Conservation (phyloP, 2,797 vertebrate genomes). For the Oryzias dopingdopingensis region DNA sequence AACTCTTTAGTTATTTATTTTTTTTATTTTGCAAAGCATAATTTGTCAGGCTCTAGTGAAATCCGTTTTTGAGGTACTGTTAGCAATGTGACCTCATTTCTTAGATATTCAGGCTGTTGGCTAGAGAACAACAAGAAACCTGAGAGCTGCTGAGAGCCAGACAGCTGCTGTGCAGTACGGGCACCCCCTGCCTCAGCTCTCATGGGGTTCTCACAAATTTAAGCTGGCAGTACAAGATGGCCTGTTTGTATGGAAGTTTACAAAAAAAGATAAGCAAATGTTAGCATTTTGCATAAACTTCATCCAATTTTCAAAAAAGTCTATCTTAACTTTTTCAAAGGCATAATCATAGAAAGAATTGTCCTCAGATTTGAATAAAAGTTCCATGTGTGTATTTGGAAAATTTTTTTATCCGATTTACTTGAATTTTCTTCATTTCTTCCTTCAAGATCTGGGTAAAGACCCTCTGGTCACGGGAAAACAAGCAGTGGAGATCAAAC, state of each 20-base stretch:
- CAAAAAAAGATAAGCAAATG: constrained; percentile 13
- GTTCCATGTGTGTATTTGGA: too few relatives aligned
- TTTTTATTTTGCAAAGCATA: constrained; percentile 30
- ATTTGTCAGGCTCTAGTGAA: constrained; percentile 53
- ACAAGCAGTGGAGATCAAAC: constrained; percentile 88
- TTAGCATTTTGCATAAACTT: too few relatives aligned
- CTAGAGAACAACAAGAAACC: constrained; percentile 72
- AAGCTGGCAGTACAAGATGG: constrained; percentile 18
- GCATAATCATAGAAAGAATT: too few relatives aligned
- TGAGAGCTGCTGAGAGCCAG: constrained; percentile 58
- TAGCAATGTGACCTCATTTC: constrained; percentile 77
- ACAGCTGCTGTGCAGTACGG: constrained; percentile 69
- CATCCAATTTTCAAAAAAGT: too few relatives aligned
- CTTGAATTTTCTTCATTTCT: constrained; percentile 7
- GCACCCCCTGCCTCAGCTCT: constrained; percentile 35
- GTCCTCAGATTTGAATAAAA: too few relatives aligned
- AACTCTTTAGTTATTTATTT: constrained; percentile 1
- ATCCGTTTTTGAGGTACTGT: constrained; percentile 51
- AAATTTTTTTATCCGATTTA: constrained; percentile 10
- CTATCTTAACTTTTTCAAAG: too few relatives aligned
- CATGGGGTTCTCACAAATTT: constrained; percentile 44
- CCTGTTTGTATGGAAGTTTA: constrained; percentile 11
- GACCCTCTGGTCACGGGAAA: constrained; percentile 83
- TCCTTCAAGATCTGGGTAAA: constrained; percentile 78
- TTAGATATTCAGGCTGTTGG: constrained; percentile 73